A percentile compares a stretch with the other conserved stretches of the same genome.
Conservation (phyloP, 1,140 invertebrate species). For the Harlomillsia oculata region DNA sequence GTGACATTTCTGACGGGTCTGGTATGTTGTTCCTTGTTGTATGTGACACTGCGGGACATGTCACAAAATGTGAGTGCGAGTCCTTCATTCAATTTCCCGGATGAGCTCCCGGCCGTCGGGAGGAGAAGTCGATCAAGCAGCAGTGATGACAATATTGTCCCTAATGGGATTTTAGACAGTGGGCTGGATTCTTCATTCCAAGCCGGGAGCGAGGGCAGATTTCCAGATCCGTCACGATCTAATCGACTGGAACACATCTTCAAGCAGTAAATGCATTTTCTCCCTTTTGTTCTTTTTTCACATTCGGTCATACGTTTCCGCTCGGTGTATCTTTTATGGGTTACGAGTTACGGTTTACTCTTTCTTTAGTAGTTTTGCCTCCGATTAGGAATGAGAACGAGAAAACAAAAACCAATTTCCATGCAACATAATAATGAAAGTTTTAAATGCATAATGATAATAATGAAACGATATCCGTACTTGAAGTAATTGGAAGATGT, state of each 20-base stretch:
- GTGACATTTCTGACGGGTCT: too few species aligned
- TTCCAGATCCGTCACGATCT: constrained; percentile 4
- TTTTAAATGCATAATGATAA: neutral
- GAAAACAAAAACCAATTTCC: neutral
- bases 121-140: neutral
- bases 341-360: neutral
- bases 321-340: neutral
- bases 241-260: constrained; percentile 15
- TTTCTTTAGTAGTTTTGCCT: neutral
- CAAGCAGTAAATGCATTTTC: constrained; percentile 8
- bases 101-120: constrained; percentile 3
- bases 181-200: neutral
- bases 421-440: neutral
- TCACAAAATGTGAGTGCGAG: constrained; percentile 2
- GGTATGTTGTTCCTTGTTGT: neutral
- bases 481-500: neutral
- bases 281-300: neutral
- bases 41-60: constrained; percentile 8
- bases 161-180: constrained; percentile 9
- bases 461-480: neutral
- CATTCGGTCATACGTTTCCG: neutral
- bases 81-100: constrained; percentile 12
- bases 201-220: neutral
- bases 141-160: constrained; percentile 3
- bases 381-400: neutral